Base-by-base conservation (phyloP, 53 echinoderm and acorn worm genomes). In the Paracentrotus lividus region DNA sequence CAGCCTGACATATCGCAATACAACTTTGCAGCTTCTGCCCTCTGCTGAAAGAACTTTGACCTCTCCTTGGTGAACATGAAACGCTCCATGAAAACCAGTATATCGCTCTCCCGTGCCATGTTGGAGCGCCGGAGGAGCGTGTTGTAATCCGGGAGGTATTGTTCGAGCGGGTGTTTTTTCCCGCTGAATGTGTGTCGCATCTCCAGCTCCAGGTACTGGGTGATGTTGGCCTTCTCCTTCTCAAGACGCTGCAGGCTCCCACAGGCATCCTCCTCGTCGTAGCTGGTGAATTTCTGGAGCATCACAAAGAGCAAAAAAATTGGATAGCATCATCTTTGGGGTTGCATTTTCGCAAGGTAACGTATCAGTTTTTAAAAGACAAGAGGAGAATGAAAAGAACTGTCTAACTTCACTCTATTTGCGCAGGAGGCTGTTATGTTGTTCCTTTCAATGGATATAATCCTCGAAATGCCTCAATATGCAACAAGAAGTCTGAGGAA, bases 131-230 rank as follows among this genome's bases (percentile, higher is more conserved):
- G 45, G 44, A 72, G 49, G 1, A 91, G 12, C 31, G 2, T 21
- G 20, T 16, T 6, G 36, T 91, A 91, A 13, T 75, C 75, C 72
- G 91, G 91, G 27, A 91, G 91, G 76, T 91, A 91, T 38, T 75
- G 32, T 14, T 52, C 51, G 49, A 91, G 75, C 0, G 91, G 91
- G 75, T 91, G 91, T 7, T 34, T 53, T 51, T 91, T 75, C 26
- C 76, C 94, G 42, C 85, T 94, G 57, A 97, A 95, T 27, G 92
- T 97, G 42, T 95, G 78, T 5, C 94, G 94, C 91, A 96, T 95
- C 36, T 95, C 94, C 20, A 97, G 93, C 57, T 98, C 98, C 66
- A 98, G 86, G 93, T 95, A 98, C 84, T 98, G 96, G 29, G 93
- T 92, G 26, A 98, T 92, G 54, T 97, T 97, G 42, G 94, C 92